Evolutionary conservation across 2,888 invertebrate species (phyloP), one percentile per base, ranked within the genome.

Genomic region (Nipponacmea schrenckii): DNA sequence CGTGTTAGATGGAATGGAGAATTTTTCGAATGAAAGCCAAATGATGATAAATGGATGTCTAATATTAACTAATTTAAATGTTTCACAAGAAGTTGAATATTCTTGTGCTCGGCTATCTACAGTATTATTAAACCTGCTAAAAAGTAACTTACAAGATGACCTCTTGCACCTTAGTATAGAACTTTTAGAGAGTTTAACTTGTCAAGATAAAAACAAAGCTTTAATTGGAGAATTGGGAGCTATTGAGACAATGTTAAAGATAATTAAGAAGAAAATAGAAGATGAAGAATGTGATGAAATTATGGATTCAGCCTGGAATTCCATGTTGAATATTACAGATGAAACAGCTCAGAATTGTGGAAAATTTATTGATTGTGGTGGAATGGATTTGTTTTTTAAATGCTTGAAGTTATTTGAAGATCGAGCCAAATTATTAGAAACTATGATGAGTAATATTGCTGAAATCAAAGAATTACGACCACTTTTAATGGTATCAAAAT

Each of bases 361-460:
- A 88, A 92, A 94, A 83, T 98, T 98, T 90, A 91, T 98, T 72
- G 93, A 94, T 81, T 93, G 93, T 75, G 92, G 93, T 62, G 98
- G 98, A 79, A 95, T 98, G 95, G 93, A 93, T 80, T 93, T 94
- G 81, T 98, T 98, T 90, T 91, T 96, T 17, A 92, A 92, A 78
- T 98, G 98, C 89, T 92, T 97, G 71, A 92, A 93, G 96, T 92
- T 92, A 85, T 97, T 96, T 89, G 94, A 94, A 0, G 93, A 95
- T 80, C 95, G 94, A 85, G 95, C 95, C 76, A 97, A 97, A 87
- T 89, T 98, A 62, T 91, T 98, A 65, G 91, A 98, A 66, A 98
- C 98, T 88, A 98, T 98, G 98, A 97, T 98, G 97, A 98, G 98
- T 8, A 98, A 98, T 89, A 96, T 98, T 10, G 97, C 98, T 0